Evolutionary conservation across 2,113 vertebrate species (phyloP).

Genomic region (Scytalopus superciliaris): DNA sequence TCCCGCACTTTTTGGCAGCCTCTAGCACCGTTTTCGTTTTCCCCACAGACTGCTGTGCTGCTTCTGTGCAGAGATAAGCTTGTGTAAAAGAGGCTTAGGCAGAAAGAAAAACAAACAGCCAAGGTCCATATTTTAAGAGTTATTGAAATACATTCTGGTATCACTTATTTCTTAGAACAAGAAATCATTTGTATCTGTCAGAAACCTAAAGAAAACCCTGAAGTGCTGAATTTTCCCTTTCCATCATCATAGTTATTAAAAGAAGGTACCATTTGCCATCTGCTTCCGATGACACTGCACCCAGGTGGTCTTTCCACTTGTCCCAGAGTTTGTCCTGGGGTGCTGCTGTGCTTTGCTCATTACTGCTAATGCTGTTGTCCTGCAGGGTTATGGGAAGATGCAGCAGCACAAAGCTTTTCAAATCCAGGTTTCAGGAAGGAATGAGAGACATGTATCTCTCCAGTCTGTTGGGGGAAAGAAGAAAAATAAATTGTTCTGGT

Average conservation of each 20-base stretch:
- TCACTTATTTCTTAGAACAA: neutral
- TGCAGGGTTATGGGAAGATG: neutral
- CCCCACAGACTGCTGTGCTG: neutral
- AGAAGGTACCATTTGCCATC: neutral
- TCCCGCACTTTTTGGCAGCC: neutral
- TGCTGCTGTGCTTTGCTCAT: neutral
- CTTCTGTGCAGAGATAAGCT: neutral
- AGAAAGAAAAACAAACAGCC: neutral
- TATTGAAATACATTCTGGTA: neutral
- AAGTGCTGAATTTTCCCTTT: neutral
- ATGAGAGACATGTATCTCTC: neutral
- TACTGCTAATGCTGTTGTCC: neutral
- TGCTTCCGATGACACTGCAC: neutral
- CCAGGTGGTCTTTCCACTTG: neutral
- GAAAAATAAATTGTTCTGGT: conserved; percentile 36
- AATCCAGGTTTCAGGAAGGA: conserved; percentile 9
- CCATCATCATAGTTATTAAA: neutral
- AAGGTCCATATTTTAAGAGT: neutral
- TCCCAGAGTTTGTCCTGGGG: neutral
- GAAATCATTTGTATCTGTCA: neutral
- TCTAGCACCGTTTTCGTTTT: neutral
- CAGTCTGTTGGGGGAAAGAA: neutral
- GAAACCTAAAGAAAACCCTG: neutral
- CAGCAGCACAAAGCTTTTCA: neutral
- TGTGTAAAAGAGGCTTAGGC: neutral